Percentiles rank a stretch among this genome's conserved stretches.
Evolutionary conservation across 2,797 vertebrate genomes (phyloP).

Genomic region (Nasua narica): DNA sequence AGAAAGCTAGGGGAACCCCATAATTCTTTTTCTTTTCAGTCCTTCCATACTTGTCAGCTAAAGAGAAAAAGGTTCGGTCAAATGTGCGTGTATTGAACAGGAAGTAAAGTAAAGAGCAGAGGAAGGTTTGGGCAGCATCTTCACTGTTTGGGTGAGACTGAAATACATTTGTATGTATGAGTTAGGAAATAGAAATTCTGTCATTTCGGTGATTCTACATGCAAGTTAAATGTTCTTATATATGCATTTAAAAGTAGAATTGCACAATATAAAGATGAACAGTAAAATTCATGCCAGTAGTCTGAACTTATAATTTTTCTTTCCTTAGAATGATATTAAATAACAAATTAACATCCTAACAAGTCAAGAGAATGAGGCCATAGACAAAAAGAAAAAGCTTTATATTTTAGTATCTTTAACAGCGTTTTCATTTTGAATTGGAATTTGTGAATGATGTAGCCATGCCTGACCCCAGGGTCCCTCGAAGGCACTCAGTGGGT

Average conservation of each 20-base stretch:
- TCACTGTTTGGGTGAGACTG: background rate
- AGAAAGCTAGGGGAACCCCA: background rate
- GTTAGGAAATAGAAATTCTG: background rate
- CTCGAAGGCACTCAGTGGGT: background rate
- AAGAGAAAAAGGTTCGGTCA: background rate
- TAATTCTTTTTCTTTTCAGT: background rate
- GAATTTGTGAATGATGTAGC: background rate
- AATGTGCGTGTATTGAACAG: background rate
- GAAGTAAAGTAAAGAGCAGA: background rate
- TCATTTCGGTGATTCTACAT: slow-evolving; percentile 26
- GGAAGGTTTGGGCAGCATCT: background rate
- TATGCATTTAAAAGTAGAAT: slow-evolving; percentile 59
- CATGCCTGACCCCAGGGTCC: background rate
- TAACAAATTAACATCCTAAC: background rate
- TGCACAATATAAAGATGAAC: slow-evolving; percentile 17
- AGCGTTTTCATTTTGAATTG: background rate
- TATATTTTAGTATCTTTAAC: background rate
- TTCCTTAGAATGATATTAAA: slow-evolving; percentile 22
- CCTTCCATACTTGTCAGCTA: background rate
- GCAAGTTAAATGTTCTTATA: slow-evolving; percentile 26
- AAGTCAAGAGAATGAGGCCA: background rate
- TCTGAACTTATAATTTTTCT: slow-evolving; percentile 36
- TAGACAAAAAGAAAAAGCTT: background rate
- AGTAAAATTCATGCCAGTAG: background rate
- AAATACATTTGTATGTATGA: background rate